Percentiles rank a stretch among this genome's conserved stretches.
Evolutionary conservation across 2,888 invertebrate species (phyloP).

Genomic region (Conops quadrifasciatus): DNA sequence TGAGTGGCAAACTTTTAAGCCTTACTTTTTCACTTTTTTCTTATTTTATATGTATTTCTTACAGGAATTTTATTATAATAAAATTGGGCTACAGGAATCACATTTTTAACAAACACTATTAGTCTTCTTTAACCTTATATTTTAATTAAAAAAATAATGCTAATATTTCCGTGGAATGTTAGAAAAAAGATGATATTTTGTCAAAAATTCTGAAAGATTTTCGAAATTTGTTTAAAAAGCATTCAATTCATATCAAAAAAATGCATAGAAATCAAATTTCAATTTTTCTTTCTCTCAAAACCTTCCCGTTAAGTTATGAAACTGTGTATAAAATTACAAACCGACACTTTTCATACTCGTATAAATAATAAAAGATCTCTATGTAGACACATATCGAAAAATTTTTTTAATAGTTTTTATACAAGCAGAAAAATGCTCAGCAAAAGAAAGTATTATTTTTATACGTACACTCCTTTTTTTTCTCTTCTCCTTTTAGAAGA

Average conservation of each 20-base stretch:
- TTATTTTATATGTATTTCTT: conserved; percentile 35
- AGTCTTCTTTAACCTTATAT: too few relatives aligned
- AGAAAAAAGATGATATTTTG: too few relatives aligned
- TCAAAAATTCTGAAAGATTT: background rate
- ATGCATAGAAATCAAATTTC: too few relatives aligned
- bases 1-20: too few relatives aligned
- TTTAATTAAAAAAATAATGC: too few relatives aligned
- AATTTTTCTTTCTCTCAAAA: background rate
- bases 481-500: background rate
- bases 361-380: too few relatives aligned
- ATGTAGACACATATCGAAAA: too few relatives aligned
- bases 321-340: too few relatives aligned
- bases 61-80: conserved; percentile 56
- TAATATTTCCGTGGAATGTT: too few relatives aligned
- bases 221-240: background rate
- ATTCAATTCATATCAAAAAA: background rate
- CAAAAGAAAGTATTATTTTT: conserved; percentile 9
- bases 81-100: conserved; percentile 55
- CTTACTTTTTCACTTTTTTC: conserved; percentile 19
- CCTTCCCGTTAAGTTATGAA: too few relatives aligned
- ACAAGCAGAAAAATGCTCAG: background rate
- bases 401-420: too few relatives aligned
- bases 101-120: conserved; percentile 51
- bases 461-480: background rate
- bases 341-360: too few relatives aligned